These are phyloP conservation scores for Hemicordylus capensis DNA, from an alignment of 2,113 vertebrate species.

Conservation along the genomic window DNA sequence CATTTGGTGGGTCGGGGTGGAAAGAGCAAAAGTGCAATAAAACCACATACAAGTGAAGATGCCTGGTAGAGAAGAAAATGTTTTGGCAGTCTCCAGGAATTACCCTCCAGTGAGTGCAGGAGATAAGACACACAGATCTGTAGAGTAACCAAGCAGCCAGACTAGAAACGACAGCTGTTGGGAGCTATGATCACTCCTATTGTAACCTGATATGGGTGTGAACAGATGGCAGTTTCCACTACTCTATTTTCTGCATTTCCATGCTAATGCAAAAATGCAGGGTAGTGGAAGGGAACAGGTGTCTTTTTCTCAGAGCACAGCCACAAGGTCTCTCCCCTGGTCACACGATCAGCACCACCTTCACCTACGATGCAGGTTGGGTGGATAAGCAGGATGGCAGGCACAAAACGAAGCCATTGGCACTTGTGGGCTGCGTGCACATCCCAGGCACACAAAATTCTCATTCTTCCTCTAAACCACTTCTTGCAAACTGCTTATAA, in stretches of 20 bases:
- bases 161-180: not conserved
- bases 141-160: not conserved
- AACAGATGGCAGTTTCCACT: not conserved
- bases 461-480: not conserved
- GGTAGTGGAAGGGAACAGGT: too few relatives aligned
- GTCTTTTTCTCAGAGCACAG: not conserved
- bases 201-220: slow-evolving; percentile 9
- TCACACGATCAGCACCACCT: too few relatives aligned
- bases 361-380: not conserved
- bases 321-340: not conserved
- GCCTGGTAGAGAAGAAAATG: too few relatives aligned
- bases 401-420: not conserved
- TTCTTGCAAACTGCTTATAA: not conserved
- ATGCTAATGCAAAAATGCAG: not conserved
- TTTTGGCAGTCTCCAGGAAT: too few relatives aligned
- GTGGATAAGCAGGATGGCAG: not conserved
- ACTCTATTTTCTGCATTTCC: not conserved
- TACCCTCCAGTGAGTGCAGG: not conserved
- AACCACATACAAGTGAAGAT: too few relatives aligned
- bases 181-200: not conserved
- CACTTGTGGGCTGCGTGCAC: not conserved
- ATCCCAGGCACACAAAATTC: not conserved
- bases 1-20: not conserved
- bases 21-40: not conserved
- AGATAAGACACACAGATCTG: not conserved